These are phyloP conservation scores for Rhinophrynus dorsalis DNA, from an alignment of 2,797 vertebrate species.

Conservation along the genomic window DNA sequence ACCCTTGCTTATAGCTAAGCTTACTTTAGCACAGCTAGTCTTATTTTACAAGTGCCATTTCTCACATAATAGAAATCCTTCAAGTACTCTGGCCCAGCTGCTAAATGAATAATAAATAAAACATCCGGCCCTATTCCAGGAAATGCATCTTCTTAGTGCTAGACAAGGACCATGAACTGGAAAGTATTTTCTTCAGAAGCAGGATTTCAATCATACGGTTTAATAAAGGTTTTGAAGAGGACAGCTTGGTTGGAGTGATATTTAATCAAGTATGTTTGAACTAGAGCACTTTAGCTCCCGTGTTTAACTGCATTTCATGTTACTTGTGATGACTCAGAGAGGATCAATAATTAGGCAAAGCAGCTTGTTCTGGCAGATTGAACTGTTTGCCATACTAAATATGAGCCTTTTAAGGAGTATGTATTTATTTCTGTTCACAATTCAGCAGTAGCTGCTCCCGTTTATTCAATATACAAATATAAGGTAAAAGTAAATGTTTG, in stretches of 20 bases:
- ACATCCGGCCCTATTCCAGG: not conserved
- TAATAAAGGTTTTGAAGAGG: constrained; percentile 12
- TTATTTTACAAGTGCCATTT: constrained; percentile 1
- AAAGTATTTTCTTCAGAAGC: not conserved
- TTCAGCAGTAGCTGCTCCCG: no score
- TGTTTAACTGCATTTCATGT: not conserved
- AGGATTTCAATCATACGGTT: not conserved
- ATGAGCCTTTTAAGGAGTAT: no score
- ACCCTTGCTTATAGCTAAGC: not conserved
- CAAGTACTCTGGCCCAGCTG: not conserved
- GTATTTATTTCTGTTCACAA: no score
- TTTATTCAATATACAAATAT: no score
- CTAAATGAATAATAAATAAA: constrained; percentile 10
- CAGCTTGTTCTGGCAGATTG: not conserved
- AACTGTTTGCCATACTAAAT: no score
- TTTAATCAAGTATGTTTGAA: not conserved
- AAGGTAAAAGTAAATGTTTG: no score
- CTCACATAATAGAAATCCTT: not conserved
- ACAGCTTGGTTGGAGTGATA: not conserved
- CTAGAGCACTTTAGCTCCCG: not conserved
- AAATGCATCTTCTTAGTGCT: not conserved
- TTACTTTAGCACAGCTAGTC: not conserved
- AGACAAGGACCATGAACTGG: not conserved
- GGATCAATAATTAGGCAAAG: not conserved
- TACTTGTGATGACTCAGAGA: not conserved